Percentiles rank a stretch among this genome's conserved stretches.
These are phyloP conservation scores for Cacoxenus indagator DNA, from an alignment of 2,888 invertebrate species.

Conservation along the genomic window DNA sequence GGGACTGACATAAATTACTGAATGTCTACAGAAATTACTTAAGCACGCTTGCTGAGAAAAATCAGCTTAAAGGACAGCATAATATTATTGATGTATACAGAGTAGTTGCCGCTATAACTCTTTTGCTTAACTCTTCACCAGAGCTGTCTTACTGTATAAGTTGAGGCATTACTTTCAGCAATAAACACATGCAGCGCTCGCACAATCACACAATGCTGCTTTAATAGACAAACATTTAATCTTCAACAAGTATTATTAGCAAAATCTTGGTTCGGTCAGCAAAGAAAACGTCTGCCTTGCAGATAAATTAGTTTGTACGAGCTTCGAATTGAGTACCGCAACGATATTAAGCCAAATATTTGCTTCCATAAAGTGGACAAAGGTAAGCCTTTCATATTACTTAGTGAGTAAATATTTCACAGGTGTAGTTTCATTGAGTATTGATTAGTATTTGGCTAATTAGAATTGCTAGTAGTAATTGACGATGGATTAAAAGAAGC, in stretches of 20 bases:
- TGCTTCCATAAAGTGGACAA: not conserved
- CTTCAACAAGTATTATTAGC: not conserved
- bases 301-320: not conserved
- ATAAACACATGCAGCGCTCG: not conserved
- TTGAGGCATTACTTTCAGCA: not conserved
- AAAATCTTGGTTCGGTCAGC: not conserved
- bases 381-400: conserved; percentile 5
- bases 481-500: too few relatives aligned
- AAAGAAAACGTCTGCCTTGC: not conserved
- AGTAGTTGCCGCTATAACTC: not conserved
- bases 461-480: too few relatives aligned
- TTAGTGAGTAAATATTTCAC: not conserved
- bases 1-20: too few relatives aligned
- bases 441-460: too few relatives aligned
- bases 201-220: too few relatives aligned
- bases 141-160: not conserved
- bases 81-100: not conserved
- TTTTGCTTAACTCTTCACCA: not conserved
- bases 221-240: conserved; percentile 10
- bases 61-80: not conserved
- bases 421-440: too few relatives aligned
- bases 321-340: not conserved
- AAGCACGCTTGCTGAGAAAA: not conserved
- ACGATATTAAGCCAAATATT: not conserved
- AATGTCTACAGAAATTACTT: not conserved